phyloP scores from a whole-genome alignment of 2,888 invertebrate species.

The Epinotia demarniana region DNA sequence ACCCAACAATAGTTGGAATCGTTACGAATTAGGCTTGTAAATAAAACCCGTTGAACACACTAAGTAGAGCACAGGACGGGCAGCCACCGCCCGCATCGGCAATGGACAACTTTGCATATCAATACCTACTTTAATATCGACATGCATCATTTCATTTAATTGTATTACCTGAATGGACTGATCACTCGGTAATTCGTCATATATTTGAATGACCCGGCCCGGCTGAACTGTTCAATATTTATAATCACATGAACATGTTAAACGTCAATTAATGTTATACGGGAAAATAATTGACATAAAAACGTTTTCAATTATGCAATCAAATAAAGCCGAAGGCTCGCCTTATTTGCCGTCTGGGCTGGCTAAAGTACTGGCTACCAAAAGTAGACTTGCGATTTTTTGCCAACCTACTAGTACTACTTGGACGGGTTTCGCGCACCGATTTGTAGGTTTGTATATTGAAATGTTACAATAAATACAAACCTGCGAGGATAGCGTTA shows the following conservation, averaged over 20 bases:
- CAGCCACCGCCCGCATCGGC: constrained; percentile 69
- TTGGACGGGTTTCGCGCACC: constrained; percentile 53
- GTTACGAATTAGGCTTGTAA: constrained; percentile 47
- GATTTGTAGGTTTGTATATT: constrained; percentile 59
- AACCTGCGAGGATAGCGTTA: constrained; percentile 46
- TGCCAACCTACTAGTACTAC: constrained; percentile 46
- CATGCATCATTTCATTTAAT: constrained; percentile 83
- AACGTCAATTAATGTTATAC: constrained; percentile 75
- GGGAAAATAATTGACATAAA: constrained; percentile 77
- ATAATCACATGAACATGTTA: constrained; percentile 68
- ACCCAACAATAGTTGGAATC: constrained; percentile 15
- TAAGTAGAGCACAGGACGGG: constrained; percentile 66
- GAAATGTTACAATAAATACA: constrained; percentile 59
- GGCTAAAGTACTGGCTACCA: constrained; percentile 53
- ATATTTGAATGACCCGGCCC: constrained; percentile 26
- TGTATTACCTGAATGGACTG: constrained; percentile 74
- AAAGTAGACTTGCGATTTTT: constrained; percentile 63
- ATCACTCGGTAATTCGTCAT: constrained; percentile 60
- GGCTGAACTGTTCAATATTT: constrained; percentile 64
- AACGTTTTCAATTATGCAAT: constrained; percentile 70
- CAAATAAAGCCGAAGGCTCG: constrained; percentile 66
- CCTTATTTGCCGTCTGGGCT: constrained; percentile 64
- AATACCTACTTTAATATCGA: constrained; percentile 81
- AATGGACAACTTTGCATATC: constrained; percentile 80
- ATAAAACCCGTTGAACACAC: constrained; percentile 76